phyloP scores from a whole-genome alignment of 2,888 invertebrate genomes.

The Boloria selene region DNA sequence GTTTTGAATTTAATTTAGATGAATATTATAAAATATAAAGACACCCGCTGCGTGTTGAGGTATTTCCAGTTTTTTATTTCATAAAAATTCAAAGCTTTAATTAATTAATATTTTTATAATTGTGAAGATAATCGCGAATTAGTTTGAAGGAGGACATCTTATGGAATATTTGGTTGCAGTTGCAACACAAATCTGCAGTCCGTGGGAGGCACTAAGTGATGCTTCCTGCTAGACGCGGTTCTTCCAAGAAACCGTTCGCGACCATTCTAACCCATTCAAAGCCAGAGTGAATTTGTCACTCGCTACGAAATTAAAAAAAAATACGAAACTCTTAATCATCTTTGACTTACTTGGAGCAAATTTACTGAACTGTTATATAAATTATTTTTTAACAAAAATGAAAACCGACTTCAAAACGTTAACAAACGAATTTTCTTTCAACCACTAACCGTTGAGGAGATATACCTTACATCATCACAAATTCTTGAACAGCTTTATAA shows the following conservation, averaged over 20 bases:
- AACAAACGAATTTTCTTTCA: no score
- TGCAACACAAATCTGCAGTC: slow-evolving; percentile 24
- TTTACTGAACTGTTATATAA: background rate
- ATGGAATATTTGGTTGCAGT: slow-evolving; percentile 21
- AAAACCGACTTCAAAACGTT: no score
- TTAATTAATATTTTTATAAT: no score
- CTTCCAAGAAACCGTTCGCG: slow-evolving; percentile 30
- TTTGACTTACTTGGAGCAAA: background rate
- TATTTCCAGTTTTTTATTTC: no score
- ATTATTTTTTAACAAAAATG: no score
- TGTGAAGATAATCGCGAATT: background rate
- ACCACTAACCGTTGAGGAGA: no score
- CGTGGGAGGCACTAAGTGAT: slow-evolving; percentile 35
- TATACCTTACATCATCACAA: no score
- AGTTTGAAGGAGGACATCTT: slow-evolving; percentile 6
- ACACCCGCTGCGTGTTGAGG: no score
- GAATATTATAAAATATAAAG: no score
- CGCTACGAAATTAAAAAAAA: slow-evolving; percentile 13
- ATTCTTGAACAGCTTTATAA: no score
- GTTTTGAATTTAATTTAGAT: no score
- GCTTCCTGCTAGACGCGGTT: slow-evolving; percentile 27
- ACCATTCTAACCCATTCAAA: slow-evolving; percentile 15
- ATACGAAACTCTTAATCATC: slow-evolving; percentile 14
- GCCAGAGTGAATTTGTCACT: slow-evolving; percentile 12
- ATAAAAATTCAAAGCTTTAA: no score